Conservation (phyloP, 2,888 invertebrate genomes). For the Leptura quadrifasciata region DNA sequence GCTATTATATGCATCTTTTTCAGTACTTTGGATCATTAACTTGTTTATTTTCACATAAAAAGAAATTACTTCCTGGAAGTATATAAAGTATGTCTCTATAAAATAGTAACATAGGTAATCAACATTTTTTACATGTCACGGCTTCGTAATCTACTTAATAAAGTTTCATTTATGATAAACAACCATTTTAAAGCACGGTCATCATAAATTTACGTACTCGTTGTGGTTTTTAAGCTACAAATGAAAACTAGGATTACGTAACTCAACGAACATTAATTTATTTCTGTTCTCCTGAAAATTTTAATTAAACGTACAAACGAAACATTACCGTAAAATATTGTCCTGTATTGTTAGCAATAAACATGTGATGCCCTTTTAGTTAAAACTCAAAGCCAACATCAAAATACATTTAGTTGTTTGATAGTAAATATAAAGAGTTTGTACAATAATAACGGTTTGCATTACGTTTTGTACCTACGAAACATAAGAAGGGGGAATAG, state of each 20-base stretch:
- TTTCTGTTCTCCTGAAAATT: constrained; percentile 23
- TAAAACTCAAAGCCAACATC: neutral
- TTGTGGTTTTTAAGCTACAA: constrained; percentile 11
- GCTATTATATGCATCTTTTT: no score
- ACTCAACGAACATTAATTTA: constrained; percentile 20
- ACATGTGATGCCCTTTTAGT: constrained; percentile 18
- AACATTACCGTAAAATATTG: constrained; percentile 36
- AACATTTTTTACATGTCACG: neutral
- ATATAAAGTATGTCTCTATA: neutral
- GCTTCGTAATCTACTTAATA: neutral
- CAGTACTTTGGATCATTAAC: no score
- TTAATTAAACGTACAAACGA: constrained; percentile 38
- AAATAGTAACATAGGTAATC: neutral
- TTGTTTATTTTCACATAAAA: neutral
- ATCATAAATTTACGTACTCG: neutral
- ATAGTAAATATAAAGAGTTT: neutral
- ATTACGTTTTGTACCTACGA: no score
- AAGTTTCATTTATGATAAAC: neutral
- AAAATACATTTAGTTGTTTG: neutral
- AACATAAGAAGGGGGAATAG: no score
- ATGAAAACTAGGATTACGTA: constrained; percentile 27
- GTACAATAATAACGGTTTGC: no score
- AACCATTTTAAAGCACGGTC: neutral
- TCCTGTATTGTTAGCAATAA: constrained; percentile 27
- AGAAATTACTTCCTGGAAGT: neutral